A percentile compares a stretch with the other conserved stretches of the same genome.
Evolutionary conservation across 2,797 vertebrate species (phyloP).

Genomic region (Tapirus indicus): DNA sequence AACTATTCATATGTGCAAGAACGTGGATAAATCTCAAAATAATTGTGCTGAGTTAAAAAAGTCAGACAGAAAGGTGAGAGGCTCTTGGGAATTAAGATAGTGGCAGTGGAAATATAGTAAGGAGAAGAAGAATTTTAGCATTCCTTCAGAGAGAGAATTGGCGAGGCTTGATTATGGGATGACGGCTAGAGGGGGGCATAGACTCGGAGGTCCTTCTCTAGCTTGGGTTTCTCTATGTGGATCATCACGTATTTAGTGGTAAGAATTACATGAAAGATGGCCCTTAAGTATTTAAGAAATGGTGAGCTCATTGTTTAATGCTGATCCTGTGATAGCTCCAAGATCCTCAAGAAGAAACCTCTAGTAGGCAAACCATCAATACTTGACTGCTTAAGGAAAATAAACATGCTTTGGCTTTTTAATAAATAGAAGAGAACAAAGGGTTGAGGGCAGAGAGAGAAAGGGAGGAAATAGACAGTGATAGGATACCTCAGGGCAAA

Average conservation of each 20-base stretch:
- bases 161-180: background rate
- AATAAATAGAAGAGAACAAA: background rate
- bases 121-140: background rate
- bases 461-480: background rate
- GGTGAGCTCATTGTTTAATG: background rate
- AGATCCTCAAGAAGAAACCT: background rate
- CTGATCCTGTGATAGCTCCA: background rate
- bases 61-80: background rate
- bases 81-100: background rate
- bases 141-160: background rate
- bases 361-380: background rate
- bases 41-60: slow-evolving; percentile 19
- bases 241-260: background rate
- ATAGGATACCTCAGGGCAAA: background rate
- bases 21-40: background rate
- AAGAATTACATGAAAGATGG: background rate
- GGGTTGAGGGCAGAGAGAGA: background rate
- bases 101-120: background rate
- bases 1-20: background rate
- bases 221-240: background rate
- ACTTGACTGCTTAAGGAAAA: background rate
- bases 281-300: background rate
- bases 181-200: background rate
- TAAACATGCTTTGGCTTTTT: background rate
- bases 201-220: background rate